Evolutionary conservation across 2,797 vertebrate species (phyloP).

Genomic region (Buphagus erythrorhynchus): DNA sequence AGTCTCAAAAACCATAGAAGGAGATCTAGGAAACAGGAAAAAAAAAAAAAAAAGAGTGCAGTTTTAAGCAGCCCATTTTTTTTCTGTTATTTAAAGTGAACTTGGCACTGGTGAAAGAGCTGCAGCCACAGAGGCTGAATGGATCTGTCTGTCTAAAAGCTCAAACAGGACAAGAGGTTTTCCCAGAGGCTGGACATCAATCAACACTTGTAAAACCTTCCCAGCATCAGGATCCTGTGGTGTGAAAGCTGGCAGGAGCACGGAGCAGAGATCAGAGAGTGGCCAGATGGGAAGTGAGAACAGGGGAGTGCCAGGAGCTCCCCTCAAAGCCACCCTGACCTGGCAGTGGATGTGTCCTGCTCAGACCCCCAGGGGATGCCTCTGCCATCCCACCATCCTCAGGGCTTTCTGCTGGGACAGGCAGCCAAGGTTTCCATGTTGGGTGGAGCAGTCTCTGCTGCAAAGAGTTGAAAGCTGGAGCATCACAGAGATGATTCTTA

Average conservation of each 20-base stretch:
- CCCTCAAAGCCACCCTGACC: background rate
- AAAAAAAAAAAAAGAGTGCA: background rate
- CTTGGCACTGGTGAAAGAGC: background rate
- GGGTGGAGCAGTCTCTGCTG: background rate
- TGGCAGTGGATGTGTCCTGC: background rate
- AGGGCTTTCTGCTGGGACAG: accelerated
- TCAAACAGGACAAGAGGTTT: background rate
- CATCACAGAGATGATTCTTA: background rate
- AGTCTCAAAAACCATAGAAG: background rate
- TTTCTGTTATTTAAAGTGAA: background rate
- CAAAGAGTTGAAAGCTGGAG: background rate
- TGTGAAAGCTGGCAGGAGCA: background rate
- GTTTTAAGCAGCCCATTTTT: background rate
- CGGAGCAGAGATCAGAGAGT: background rate
- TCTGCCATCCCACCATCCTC: accelerated
- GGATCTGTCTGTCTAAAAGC: background rate
- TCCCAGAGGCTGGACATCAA: background rate
- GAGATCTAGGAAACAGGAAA: background rate
- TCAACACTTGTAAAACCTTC: background rate
- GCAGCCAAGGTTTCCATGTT: background rate
- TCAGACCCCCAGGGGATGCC: background rate
- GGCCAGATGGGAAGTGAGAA: background rate
- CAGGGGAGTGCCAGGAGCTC: accelerated
- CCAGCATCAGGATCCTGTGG: accelerated
- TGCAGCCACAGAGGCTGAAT: background rate